Evolutionary conservation across 2,113 vertebrate genomes (phyloP), one percentile per base, ranked within the genome.

Genomic region (Myodes glareolus): DNA sequence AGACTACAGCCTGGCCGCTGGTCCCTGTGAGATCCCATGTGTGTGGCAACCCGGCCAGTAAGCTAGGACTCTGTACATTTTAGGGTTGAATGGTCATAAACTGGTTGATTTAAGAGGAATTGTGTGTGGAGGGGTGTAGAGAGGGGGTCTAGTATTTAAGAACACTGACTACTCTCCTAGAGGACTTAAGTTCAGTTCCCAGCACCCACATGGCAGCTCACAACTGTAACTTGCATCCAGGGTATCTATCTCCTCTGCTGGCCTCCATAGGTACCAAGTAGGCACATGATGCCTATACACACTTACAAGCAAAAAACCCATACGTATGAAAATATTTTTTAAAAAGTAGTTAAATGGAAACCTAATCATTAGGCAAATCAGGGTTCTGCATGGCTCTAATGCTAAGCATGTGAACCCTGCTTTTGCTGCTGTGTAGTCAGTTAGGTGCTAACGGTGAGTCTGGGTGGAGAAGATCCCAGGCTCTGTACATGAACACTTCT

Each of bases 1-100:
- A 42, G n/a, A 29, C 63, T 73, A 3, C 23, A 2, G 6, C 2
- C 5, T 8, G 73, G 65, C n/a, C 31, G 0, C 42, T 39, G 1
- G 2, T 58, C 47, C 50, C 39, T 0, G 0, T 33, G 72, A 94
- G 65, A n/a, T 21, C 47, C 86, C 10, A 0, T 16, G 5, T 25
- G 6, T 2, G 1, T 9, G 33, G 19, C 67, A 29, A 52, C n/a
- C 1, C 5, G 47, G 82, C 8, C 21, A 19, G 63, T 29, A 9
- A 45, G 42, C 23, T 1, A 25, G 50, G 67, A 80, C 77, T 68
- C 27, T 55, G 7, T 3, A 36, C 27, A 45, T 14, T 19, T 55
- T 23, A 50, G 39, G 25, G 7, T 9, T 55, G 39, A 42, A 17
- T 2, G 3, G 16, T 68, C 31, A 39, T 70, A 80, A 25, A 36